Conservation (phyloP, 1,140 invertebrate species). For the Acromyrmex charruanus region DNA sequence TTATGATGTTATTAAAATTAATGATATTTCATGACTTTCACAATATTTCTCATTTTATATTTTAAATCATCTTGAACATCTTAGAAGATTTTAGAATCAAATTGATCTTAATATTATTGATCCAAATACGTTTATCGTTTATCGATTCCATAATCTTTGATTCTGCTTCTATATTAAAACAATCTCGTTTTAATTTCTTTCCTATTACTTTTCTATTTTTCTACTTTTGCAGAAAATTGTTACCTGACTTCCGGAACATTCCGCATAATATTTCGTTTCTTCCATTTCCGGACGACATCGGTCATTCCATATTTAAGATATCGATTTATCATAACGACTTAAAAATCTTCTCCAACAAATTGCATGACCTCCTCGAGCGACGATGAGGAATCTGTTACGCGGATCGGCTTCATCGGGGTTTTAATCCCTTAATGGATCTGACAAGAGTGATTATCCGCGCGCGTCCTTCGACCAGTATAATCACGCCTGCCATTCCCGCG, state of each 20-base stretch:
- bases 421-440: slow-evolving; percentile 65
- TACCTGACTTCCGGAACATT: not conserved
- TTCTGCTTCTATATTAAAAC: not conserved
- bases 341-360: slow-evolving; percentile 54
- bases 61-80: not conserved
- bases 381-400: slow-evolving; percentile 63
- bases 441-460: slow-evolving; percentile 61
- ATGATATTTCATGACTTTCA: not conserved
- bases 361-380: slow-evolving; percentile 57
- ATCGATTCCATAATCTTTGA: not conserved
- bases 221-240: not conserved
- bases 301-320: slow-evolving; percentile 15
- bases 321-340: slow-evolving; percentile 59
- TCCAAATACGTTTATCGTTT: not conserved
- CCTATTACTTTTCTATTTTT: not conserved
- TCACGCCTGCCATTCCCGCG: slow-evolving; percentile 64
- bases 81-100: not conserved
- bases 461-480: slow-evolving; percentile 59
- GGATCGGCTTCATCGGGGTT: slow-evolving; percentile 58
- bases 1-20: not conserved
- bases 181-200: not conserved
- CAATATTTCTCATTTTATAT: not conserved
- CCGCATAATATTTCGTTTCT: not conserved
- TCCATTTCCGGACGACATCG: not conserved
- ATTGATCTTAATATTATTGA: not conserved